phyloP scores from a whole-genome alignment of 1,140 invertebrate species.

The Polypedilum vanderplanki region DNA sequence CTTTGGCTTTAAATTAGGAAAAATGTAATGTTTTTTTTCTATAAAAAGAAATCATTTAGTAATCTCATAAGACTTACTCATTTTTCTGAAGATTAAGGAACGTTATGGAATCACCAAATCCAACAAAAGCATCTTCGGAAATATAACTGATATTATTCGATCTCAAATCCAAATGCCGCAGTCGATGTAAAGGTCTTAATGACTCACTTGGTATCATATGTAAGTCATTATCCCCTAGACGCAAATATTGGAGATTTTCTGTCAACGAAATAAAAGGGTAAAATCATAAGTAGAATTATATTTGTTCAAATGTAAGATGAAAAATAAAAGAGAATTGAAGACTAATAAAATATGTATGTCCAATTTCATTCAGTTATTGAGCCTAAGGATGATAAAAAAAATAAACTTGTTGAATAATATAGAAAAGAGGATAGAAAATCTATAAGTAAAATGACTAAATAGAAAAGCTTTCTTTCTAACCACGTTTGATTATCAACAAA shows the following conservation, averaged over 20 bases:
- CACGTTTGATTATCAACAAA: not conserved
- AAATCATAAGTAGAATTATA: not conserved
- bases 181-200: conserved; percentile 67
- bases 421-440: too few relatives aligned
- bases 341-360: not conserved
- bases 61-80: conserved; percentile 54
- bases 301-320: not conserved
- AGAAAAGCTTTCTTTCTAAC: not conserved
- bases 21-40: too few relatives aligned
- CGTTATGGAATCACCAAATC: conserved; percentile 84
- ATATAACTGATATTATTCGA: conserved; percentile 79
- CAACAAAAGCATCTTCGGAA: conserved; percentile 77
- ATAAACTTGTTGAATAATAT: not conserved
- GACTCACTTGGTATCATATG: conserved; percentile 74
- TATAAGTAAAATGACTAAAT: too few relatives aligned
- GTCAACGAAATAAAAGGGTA: conserved; percentile 36
- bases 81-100: conserved; percentile 88
- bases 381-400: not conserved
- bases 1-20: too few relatives aligned
- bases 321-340: not conserved
- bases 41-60: too few relatives aligned
- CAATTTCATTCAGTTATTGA: not conserved
- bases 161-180: conserved; percentile 79
- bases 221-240: conserved; percentile 77
- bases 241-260: conserved; percentile 83